Percentiles rank a stretch among this genome's conserved stretches.
Evolutionary conservation across 2,888 invertebrate genomes (phyloP).

Genomic region (Pseudococcus longispinus): DNA sequence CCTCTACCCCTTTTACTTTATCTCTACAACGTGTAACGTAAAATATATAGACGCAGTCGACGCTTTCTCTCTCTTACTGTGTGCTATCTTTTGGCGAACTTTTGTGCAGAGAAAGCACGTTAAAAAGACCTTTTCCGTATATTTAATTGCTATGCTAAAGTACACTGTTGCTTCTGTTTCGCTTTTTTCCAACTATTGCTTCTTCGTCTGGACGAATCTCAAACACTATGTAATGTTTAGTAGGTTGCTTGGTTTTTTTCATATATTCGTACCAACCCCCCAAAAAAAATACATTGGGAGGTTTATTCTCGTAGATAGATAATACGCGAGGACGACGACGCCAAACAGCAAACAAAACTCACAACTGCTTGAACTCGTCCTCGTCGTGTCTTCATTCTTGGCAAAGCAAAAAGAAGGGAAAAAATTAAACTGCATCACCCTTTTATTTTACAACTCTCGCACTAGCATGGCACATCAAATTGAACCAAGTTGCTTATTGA

Average conservation of each 20-base stretch:
- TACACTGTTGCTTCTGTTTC: not conserved
- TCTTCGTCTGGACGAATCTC: not conserved
- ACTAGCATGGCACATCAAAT: not conserved
- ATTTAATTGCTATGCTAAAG: not conserved
- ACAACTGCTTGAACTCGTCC: not conserved
- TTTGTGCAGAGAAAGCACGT: not conserved
- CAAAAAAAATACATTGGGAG: not conserved
- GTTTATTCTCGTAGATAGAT: no score
- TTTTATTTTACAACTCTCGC: not conserved
- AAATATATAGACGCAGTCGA: not conserved
- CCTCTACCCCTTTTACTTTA: not conserved
- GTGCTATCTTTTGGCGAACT: not conserved
- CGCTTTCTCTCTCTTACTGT: not conserved
- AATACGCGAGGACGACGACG: not conserved
- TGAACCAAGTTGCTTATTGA: constrained; percentile 15
- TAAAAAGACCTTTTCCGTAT: not conserved
- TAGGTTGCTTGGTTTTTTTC: not conserved
- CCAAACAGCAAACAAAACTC: constrained; percentile 7
- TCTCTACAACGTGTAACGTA: not conserved
- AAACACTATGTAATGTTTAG: no score
- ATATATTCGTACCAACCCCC: no score
- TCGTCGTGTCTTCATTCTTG: not conserved
- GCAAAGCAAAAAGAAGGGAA: not conserved
- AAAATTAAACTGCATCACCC: constrained; percentile 25
- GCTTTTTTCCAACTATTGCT: not conserved